Base-by-base conservation (phyloP, 2,113 vertebrate species). In the Ornithorhynchus anatinus region DNA sequence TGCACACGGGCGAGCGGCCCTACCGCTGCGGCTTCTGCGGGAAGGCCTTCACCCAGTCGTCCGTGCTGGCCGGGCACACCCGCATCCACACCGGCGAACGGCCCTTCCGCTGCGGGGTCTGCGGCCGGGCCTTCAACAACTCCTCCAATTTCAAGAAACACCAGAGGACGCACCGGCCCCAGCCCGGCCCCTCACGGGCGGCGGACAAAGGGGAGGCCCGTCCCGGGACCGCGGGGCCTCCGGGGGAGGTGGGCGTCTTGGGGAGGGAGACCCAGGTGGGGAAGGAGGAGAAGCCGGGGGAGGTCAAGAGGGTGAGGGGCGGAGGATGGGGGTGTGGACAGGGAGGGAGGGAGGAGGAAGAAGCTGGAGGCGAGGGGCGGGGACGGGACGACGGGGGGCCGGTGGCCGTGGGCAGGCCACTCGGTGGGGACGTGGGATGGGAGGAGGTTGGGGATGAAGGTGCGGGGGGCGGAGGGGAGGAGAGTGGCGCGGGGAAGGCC, bases 101-200 rank as follows among this genome's bases (percentile, higher is more conserved):
- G 62, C 88, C 87, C 38, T 90, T 89, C 79, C 78, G 84, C 48
- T 89, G 87, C 37, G 4, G 53, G 5, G 74, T 85, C 31, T 90
- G 86, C 19, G 69, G 58, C 5, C 86, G 84, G 59, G 64, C 84
- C 11, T 89, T 90, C 77, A 88, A 87, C 72, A 87, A 88, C 50
- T 85, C 85, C 29, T 89, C 88, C 56, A 90, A 90, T 69, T 90
- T 88, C 50, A 83, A 84, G 31, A 90, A 90, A 64, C 88, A 90
- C 60, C 88, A 89, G 60, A 86, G 88, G 43, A 90, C 85, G 17
- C 89, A 52, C 6, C 19, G 86, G 33, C 83, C 80, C 1, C 69
- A 69, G 23, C 74, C n/a, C n/a, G n/a, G n/a, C n/a, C n/a, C n/a
- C n/a, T n/a, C n/a, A n/a, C n/a, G n/a, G n/a, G n/a, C n/a, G n/a